A percentile compares a stretch with the other conserved stretches of the same genome.
These are phyloP conservation scores for Brotula barbata DNA, from an alignment of 2,797 vertebrate genomes.

Conservation along the genomic window DNA sequence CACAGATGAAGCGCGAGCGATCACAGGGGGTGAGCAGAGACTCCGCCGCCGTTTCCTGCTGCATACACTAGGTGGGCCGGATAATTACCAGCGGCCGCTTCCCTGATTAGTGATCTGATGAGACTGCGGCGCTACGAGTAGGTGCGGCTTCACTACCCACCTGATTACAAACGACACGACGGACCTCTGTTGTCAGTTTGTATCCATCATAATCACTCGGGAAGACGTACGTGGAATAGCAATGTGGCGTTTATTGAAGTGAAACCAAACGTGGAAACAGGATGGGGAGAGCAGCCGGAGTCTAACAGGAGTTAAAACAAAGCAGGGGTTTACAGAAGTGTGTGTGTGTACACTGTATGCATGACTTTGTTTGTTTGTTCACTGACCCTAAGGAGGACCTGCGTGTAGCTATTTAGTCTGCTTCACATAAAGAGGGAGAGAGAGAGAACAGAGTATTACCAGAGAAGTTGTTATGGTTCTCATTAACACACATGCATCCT, in stretches of 20 bases:
- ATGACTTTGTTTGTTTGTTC: too few relatives aligned
- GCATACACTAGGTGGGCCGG: slow-evolving; percentile 42
- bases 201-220: slow-evolving; percentile 49
- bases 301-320: too few relatives aligned
- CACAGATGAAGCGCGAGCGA: slow-evolving; percentile 43
- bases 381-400: too few relatives aligned
- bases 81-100: slow-evolving; percentile 51
- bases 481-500: too few relatives aligned
- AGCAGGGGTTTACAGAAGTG: too few relatives aligned
- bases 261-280: too few relatives aligned
- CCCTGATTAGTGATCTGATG: slow-evolving; percentile 62
- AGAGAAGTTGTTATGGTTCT: too few relatives aligned
- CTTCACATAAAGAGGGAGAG: too few relatives aligned
- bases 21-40: slow-evolving; percentile 31
- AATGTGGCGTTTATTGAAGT: slow-evolving; percentile 1
- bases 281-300: too few relatives aligned
- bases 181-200: slow-evolving; percentile 51
- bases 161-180: slow-evolving; percentile 50
- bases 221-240: slow-evolving; percentile 30
- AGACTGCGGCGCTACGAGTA: slow-evolving; percentile 32
- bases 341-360: too few relatives aligned
- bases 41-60: slow-evolving; percentile 32
- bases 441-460: too few relatives aligned
- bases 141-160: slow-evolving; percentile 24
- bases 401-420: too few relatives aligned